Percentiles rank a stretch among this genome's conserved stretches.
phyloP scores from a whole-genome alignment of 2,888 invertebrate genomes.

The Melieria crassipennis region DNA sequence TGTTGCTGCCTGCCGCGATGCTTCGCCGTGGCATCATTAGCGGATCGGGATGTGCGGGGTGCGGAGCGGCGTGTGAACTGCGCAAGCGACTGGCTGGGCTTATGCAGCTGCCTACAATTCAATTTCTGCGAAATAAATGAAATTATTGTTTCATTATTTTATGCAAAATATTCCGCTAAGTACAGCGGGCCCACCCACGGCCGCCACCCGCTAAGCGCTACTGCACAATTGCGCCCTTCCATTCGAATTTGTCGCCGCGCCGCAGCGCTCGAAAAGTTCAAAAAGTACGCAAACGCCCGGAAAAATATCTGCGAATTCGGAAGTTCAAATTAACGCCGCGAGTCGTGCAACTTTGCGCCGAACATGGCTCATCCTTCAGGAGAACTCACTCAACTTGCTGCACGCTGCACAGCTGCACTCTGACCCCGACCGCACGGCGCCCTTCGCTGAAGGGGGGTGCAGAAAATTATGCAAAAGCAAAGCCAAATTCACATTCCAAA shows the following conservation, averaged over 20 bases:
- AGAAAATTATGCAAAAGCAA: not conserved
- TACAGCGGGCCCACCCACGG: conserved; percentile 8
- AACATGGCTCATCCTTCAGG: not conserved
- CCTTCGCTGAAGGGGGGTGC: not conserved
- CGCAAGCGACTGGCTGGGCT: conserved; percentile 20
- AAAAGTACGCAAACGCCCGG: conserved; percentile 20
- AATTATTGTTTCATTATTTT: conserved; percentile 42
- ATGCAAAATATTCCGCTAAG: conserved; percentile 33
- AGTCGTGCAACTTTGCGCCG: conserved; percentile 33
- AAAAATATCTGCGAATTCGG: conserved; percentile 21
- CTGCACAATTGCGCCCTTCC: conserved; percentile 7
- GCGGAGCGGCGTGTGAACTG: not conserved
- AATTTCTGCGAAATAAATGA: conserved; percentile 15
- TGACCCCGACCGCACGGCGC: not conserved
- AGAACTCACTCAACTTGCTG: conserved; percentile 18
- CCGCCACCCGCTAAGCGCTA: conserved; percentile 10
- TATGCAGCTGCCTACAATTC: conserved; percentile 28
- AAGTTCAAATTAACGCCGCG: conserved; percentile 44
- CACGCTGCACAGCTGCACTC: not conserved
- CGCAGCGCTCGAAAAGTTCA: conserved; percentile 6
- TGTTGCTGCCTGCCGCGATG: conserved; percentile 16
- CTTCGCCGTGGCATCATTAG: not conserved
- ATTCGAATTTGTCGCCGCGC: not conserved
- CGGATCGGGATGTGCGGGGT: not conserved
- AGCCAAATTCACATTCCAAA: conserved; percentile 28